These are phyloP conservation scores for Caenorhabditis imperialis DNA, from an alignment of 2,888 invertebrate species.

Conservation along the genomic window DNA sequence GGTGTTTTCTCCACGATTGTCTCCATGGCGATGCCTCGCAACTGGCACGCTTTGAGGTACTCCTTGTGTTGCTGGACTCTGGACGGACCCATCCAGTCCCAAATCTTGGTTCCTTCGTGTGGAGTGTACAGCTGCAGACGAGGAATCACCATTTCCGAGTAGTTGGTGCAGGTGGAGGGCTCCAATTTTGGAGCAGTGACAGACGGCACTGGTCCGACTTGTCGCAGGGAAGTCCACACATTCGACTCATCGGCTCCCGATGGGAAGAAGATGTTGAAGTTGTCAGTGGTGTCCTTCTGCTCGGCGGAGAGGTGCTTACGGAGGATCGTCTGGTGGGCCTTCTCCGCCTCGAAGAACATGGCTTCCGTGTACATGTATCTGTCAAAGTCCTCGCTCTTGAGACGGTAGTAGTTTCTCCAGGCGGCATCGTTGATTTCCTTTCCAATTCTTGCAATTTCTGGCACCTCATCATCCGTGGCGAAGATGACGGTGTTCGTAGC, in stretches of 20 bases:
- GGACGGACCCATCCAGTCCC: conserved; percentile 2
- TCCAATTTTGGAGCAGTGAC: no score
- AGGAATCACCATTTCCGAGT: not conserved
- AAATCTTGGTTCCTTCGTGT: conserved; percentile 1
- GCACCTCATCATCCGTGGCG: no score
- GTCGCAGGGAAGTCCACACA: not conserved
- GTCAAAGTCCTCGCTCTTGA: not conserved
- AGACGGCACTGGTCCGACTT: not conserved
- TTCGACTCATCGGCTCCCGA: not conserved
- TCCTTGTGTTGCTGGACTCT: not conserved
- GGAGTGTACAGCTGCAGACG: no score
- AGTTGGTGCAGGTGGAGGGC: no score
- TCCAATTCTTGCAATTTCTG: no score
- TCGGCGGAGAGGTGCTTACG: not conserved
- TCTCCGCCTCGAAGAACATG: not conserved
- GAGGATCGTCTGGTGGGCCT: not conserved
- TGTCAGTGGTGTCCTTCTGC: not conserved
- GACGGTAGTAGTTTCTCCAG: not conserved
- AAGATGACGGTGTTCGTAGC: no score
- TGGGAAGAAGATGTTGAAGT: not conserved
- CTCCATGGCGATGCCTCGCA: no score
- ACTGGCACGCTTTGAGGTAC: no score
- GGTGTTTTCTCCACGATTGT: no score
- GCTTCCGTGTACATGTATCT: not conserved
- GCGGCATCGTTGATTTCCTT: no score